Evolutionary conservation across 2,888 invertebrate genomes (phyloP), one percentile per base, ranked within the genome.

Genomic region (Cyrtodaria siliqua): DNA sequence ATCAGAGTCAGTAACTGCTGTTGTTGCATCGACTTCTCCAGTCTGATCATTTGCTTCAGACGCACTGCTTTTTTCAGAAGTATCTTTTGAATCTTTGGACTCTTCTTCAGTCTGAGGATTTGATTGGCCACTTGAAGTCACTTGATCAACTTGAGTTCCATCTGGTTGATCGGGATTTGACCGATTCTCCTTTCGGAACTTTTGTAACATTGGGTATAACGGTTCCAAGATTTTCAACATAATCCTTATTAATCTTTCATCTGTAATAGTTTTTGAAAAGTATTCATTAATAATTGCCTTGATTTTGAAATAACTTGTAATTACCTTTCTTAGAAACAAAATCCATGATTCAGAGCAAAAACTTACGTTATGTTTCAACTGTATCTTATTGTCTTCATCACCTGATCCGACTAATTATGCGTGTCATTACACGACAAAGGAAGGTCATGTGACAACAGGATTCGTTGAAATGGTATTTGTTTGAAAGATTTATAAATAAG

Each of bases 201-300:
- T 56, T 44, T 59, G 50, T 38, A 86, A 61, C 62, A 82, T 79
- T 38, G 86, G 86, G 60, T 84, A 88, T 18, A 89, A 68, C 14
- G 87, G 87, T 44, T 89, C 88, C 50, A 91, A 72, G 42, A 90
- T 86, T 64, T 91, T 91, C 55, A 91, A 64, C 27, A 89, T 69
- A 33, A 89, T 87, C 62, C 90, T 72, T 18, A 90, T 79, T 3
- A 90, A 59, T 33, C 85, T 82, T 53, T 86, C 86, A 82, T 87
- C 91, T 91, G 77, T 26, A 84, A 84, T 20, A 50, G 18, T 1
- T 47, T 9, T 33, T 33, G 40, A 38, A n/a, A n/a, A n/a, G n/a
- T n/a, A n/a, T n/a, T n/a, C n/a, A n/a, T n/a, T n/a, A n/a, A n/a
- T n/a, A n/a, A n/a, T n/a, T n/a, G n/a, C n/a, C n/a, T n/a, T n/a